These are phyloP conservation scores for Ditula angustiorana DNA, from an alignment of 2,888 invertebrate genomes.

Conservation along the genomic window DNA sequence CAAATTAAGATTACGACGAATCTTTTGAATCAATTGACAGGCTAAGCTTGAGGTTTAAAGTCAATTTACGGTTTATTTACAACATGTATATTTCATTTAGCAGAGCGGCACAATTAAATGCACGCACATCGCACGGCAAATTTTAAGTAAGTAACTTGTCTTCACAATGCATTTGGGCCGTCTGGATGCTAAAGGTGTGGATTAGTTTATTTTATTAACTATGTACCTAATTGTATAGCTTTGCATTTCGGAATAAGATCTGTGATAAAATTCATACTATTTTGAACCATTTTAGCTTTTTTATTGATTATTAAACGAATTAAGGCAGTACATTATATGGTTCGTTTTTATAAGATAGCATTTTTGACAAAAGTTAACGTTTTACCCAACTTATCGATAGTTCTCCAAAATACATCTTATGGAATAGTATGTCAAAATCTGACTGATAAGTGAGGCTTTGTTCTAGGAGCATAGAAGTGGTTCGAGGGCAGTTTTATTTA, in stretches of 20 bases:
- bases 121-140: too few species aligned
- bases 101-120: too few species aligned
- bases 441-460: constrained; percentile 12
- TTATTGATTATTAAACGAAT: neutral
- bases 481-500: constrained; percentile 72
- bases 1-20: too few species aligned
- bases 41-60: too few species aligned
- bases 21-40: too few species aligned
- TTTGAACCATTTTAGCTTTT: constrained; percentile 13
- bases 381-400: too few species aligned
- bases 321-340: neutral
- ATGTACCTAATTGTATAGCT: neutral
- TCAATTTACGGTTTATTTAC: too few species aligned
- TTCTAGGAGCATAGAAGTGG: neutral
- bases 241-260: constrained; percentile 2
- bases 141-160: too few species aligned
- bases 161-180: neutral
- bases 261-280: constrained; percentile 8
- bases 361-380: too few species aligned
- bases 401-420: too few species aligned
- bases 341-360: constrained; percentile 13
- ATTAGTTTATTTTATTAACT: neutral
- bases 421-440: too few species aligned
- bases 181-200: neutral
- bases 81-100: too few species aligned